A percentile compares a stretch with the other conserved stretches of the same genome.
These are phyloP conservation scores for Balaenoptera acutorostrata DNA, from an alignment of 2,113 vertebrate genomes.

Conservation along the genomic window DNA sequence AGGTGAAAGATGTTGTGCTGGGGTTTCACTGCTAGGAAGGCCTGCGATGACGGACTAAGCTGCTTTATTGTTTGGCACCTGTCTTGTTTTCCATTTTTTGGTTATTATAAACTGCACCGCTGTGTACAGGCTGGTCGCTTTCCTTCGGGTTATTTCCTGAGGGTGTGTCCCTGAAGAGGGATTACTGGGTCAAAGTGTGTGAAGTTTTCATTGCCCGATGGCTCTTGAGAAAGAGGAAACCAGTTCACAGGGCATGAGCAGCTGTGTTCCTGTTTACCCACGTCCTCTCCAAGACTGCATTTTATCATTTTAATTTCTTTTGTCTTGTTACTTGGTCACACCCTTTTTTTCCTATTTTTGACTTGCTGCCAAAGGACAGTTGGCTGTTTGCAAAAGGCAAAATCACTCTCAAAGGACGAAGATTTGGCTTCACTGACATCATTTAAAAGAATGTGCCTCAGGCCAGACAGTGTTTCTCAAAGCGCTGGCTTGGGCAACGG, in stretches of 20 bases:
- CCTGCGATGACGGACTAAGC: fast-evolving
- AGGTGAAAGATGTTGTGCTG: not conserved
- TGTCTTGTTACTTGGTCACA: not conserved
- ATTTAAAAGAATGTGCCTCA: not conserved
- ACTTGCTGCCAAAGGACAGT: not conserved
- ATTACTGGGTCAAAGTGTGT: not conserved
- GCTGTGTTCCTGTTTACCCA: not conserved
- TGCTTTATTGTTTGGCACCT: not conserved
- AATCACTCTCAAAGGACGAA: not conserved
- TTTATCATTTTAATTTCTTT: not conserved
- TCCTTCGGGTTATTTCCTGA: constrained; percentile 12
- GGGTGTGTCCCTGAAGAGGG: not conserved
- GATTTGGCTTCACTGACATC: not conserved
- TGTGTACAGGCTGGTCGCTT: not conserved
- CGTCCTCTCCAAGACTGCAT: not conserved
- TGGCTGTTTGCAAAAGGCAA: not conserved
- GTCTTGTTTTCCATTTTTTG: not conserved
- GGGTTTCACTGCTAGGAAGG: not conserved
- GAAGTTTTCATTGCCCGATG: not conserved
- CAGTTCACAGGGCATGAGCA: fast-evolving
- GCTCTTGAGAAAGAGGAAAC: not conserved
- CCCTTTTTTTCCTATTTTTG: not conserved
- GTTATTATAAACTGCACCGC: not conserved
- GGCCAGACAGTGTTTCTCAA: not conserved
- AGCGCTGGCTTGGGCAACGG: not conserved